phyloP scores from a whole-genome alignment of 2,888 invertebrate species.

The Andrena dorsata region DNA sequence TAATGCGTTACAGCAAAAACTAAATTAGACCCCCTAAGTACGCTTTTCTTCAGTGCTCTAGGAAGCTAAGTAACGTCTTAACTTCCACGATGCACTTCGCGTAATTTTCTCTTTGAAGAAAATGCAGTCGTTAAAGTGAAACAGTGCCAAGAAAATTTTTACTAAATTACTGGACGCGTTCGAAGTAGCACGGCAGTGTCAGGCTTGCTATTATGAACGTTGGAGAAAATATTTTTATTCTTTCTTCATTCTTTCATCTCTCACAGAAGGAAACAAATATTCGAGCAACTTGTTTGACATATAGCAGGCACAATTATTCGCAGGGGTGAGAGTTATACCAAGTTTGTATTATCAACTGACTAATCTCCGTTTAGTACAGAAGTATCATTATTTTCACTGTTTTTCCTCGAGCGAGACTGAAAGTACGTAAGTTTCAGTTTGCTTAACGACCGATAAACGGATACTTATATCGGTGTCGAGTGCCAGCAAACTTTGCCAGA shows the following conservation, averaged over 20 bases:
- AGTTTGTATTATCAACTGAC: slow-evolving; percentile 14
- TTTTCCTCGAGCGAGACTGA: slow-evolving; percentile 33
- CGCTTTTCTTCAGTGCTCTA: slow-evolving; percentile 19
- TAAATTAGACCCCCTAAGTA: slow-evolving; percentile 61
- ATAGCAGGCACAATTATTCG: neutral
- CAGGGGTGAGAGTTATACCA: neutral
- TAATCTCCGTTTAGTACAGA: slow-evolving; percentile 23
- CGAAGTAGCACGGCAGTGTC: neutral
- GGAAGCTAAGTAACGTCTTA: slow-evolving; percentile 34
- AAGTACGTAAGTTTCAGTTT: slow-evolving; percentile 58
- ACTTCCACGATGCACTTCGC: slow-evolving; percentile 18
- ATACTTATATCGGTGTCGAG: slow-evolving; percentile 76
- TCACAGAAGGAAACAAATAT: neutral
- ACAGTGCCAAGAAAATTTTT: slow-evolving; percentile 15
- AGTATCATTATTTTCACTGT: slow-evolving; percentile 43
- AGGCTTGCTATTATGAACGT: neutral
- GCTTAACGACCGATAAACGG: slow-evolving; percentile 71
- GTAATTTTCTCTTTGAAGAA: slow-evolving; percentile 48
- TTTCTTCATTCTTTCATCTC: neutral
- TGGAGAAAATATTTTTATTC: slow-evolving; percentile 10
- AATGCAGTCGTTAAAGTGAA: slow-evolving; percentile 34
- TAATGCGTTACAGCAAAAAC: slow-evolving; percentile 53
- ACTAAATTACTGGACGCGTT: slow-evolving; percentile 17
- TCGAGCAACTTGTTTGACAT: slow-evolving; percentile 11
- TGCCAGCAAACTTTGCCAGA: slow-evolving; percentile 82